phyloP scores from a whole-genome alignment of 2,113 vertebrate species.

The Atlantisia rogersi region DNA sequence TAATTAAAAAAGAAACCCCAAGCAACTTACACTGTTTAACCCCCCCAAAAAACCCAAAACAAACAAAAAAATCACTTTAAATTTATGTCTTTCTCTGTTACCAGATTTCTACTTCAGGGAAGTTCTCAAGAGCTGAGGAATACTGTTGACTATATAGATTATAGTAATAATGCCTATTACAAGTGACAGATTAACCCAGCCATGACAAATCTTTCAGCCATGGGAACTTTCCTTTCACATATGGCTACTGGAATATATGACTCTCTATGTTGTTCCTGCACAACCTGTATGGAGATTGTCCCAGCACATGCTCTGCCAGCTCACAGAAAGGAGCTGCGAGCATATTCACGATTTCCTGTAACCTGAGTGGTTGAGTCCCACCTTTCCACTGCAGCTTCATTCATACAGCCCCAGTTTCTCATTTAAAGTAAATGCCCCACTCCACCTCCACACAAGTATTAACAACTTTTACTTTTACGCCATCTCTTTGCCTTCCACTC shows the following conservation, averaged over 20 bases:
- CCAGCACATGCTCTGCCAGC: not conserved
- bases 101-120: not conserved
- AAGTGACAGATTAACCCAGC: not conserved
- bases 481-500: not conserved
- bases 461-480: not conserved
- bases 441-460: not conserved
- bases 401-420: not conserved
- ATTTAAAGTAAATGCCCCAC: not conserved
- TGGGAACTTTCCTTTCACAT: not conserved
- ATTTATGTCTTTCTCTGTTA: not conserved
- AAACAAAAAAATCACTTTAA: not conserved
- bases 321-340: constrained; percentile 2
- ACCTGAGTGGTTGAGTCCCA: not conserved
- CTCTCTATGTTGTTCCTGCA: not conserved
- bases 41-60: not conserved
- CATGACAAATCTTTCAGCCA: not conserved
- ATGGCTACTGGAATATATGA: not conserved
- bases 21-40: not conserved
- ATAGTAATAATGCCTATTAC: not conserved
- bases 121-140: not conserved
- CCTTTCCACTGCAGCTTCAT: not conserved
- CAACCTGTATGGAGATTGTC: not conserved
- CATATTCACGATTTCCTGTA: constrained; percentile 35
- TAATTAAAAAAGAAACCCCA: not conserved
- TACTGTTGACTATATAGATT: not conserved